These are phyloP conservation scores for Xylocampa areola DNA, from an alignment of 2,888 invertebrate species.

Conservation along the genomic window DNA sequence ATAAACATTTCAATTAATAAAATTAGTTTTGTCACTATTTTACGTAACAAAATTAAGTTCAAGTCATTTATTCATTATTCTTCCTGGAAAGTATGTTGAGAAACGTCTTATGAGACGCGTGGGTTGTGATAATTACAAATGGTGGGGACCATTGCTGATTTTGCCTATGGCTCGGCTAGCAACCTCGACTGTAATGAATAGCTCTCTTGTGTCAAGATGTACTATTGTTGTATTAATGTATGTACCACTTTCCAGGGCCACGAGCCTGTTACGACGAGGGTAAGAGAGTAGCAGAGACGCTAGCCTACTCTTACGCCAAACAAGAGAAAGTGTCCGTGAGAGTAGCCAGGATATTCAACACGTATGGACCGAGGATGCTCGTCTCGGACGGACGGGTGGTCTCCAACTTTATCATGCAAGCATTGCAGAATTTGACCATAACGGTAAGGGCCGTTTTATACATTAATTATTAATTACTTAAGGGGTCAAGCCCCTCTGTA, in stretches of 20 bases:
- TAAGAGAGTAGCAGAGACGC: conserved; percentile 99
- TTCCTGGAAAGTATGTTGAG: too few species aligned
- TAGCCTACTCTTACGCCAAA: conserved; percentile 98
- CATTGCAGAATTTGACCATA: conserved; percentile 97
- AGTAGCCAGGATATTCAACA: conserved; percentile 99
- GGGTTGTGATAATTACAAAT: too few species aligned
- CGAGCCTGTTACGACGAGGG: conserved; percentile 99
- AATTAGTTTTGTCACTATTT: too few species aligned
- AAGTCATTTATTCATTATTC: too few species aligned
- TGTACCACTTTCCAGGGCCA: conserved; percentile 90
- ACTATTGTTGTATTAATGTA: neutral
- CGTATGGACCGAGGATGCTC: conserved; percentile 99
- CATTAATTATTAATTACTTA: neutral
- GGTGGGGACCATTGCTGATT: too few species aligned
- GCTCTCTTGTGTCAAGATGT: too few species aligned
- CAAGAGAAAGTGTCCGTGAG: conserved; percentile 98
- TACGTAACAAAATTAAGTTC: too few species aligned
- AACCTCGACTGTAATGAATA: too few species aligned
- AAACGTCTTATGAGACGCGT: too few species aligned
- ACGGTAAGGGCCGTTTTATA: conserved; percentile 91
- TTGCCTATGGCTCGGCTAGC: too few species aligned
- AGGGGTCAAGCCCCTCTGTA: too few species aligned
- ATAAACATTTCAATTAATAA: too few species aligned
- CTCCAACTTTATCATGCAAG: conserved; percentile 99
- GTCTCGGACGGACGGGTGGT: conserved; percentile 99